phyloP scores from a whole-genome alignment of 2,797 vertebrate species.

The Enteromius trimaculatus region DNA sequence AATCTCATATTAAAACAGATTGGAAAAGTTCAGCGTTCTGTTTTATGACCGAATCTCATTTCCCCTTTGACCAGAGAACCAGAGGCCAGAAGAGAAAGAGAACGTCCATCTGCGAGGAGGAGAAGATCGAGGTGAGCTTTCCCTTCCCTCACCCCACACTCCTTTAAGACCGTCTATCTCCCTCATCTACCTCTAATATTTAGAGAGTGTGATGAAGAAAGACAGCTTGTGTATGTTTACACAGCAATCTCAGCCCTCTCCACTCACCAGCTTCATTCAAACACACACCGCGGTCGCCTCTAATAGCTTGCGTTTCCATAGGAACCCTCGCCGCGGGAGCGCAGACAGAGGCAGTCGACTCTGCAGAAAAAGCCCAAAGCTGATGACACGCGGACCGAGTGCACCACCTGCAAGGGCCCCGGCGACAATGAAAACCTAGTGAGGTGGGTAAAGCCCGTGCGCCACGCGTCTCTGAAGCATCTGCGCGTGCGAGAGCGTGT shows the following conservation, averaged over 20 bases:
- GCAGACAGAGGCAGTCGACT: slow-evolving; percentile 88
- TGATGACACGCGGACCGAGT: slow-evolving; percentile 92
- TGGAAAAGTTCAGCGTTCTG: background rate
- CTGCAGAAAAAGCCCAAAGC: slow-evolving; percentile 94
- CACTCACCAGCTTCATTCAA: slow-evolving; percentile 23
- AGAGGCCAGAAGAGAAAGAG: slow-evolving; percentile 93
- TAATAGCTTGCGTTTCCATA: slow-evolving; percentile 75
- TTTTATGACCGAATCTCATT: slow-evolving; percentile 43
- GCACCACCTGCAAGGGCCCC: slow-evolving; percentile 90
- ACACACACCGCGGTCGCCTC: slow-evolving; percentile 50
- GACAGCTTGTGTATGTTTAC: slow-evolving; percentile 55
- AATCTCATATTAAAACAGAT: slow-evolving; percentile 1
- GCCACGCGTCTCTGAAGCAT: slow-evolving; percentile 41
- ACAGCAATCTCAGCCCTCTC: slow-evolving; percentile 48
- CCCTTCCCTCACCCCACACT: slow-evolving; percentile 3
- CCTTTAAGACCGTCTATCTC: slow-evolving; percentile 42
- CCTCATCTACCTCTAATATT: slow-evolving; percentile 53
- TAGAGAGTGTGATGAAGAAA: slow-evolving; percentile 51
- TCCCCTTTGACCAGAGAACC: slow-evolving; percentile 85
- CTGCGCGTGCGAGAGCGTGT: slow-evolving; percentile 27
- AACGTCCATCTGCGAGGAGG: slow-evolving; percentile 89
- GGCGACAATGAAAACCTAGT: slow-evolving; percentile 99
- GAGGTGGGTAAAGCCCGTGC: slow-evolving; percentile 80
- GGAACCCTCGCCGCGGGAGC: slow-evolving; percentile 90
- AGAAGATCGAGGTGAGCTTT: slow-evolving; percentile 91